These are phyloP conservation scores for Pollachius pollachius DNA, from an alignment of 2,113 vertebrate genomes.

Conservation along the genomic window DNA sequence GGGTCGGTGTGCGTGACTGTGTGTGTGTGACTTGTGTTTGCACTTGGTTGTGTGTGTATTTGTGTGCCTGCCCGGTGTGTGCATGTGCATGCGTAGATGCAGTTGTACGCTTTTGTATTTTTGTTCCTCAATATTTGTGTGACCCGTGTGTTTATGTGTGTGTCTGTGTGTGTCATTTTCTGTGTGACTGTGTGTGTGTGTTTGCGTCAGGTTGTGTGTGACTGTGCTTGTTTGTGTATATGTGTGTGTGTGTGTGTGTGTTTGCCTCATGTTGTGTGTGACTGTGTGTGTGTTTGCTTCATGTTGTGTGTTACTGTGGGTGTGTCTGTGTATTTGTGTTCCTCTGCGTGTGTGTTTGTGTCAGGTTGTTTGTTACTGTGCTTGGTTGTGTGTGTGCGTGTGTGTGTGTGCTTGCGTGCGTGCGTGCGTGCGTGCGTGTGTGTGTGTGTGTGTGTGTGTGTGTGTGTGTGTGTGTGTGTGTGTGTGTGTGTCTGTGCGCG, in stretches of 20 bases:
- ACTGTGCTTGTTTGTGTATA: no score
- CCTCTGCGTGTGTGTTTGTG: neutral
- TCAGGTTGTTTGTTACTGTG: neutral
- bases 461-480: neutral
- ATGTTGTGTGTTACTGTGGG: no score
- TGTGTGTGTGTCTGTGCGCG: neutral
- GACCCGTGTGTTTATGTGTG: neutral
- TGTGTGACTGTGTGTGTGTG: no score
- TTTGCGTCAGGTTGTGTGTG: no score
- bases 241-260: no score
- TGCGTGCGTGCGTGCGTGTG: neutral
- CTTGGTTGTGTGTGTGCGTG: neutral
- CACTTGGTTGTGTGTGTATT: neutral
- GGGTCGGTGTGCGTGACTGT: neutral
- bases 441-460: neutral
- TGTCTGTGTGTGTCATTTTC: no score
- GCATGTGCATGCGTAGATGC: neutral
- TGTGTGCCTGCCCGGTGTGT: neutral
- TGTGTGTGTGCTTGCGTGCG: neutral
- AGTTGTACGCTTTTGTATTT: no score
- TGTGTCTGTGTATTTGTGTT: neutral
- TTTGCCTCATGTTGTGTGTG: no score
- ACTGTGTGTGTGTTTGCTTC: no score
- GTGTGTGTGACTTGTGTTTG: neutral
- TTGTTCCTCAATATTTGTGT: no score